phyloP scores from a whole-genome alignment of 2,888 invertebrate species.

The Seira musarum region DNA sequence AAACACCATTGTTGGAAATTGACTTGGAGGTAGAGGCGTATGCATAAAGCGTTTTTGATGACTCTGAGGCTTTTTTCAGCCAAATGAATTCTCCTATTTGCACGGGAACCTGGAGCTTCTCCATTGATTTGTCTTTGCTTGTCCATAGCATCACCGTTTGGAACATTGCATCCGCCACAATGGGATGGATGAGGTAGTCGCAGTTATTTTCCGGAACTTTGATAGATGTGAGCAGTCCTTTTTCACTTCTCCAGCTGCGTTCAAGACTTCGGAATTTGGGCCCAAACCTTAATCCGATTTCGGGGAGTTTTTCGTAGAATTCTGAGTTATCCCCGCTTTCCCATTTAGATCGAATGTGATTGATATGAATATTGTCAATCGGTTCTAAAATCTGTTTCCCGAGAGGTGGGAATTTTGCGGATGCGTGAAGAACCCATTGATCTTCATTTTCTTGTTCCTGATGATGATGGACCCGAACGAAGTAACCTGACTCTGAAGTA shows the following conservation, averaged over 20 bases:
- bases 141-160: conserved; percentile 25
- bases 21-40: no score
- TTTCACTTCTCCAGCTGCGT: conserved; percentile 8
- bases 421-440: not conserved
- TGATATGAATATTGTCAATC: conserved; percentile 6
- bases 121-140: not conserved
- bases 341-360: not conserved
- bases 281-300: conserved; percentile 46
- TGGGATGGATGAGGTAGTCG: conserved; percentile 47
- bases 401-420: not conserved
- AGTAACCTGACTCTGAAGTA: conserved; percentile 10
- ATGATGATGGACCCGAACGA: not conserved
- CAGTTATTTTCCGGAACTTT: conserved; percentile 3
- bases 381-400: not conserved
- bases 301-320: conserved; percentile 34
- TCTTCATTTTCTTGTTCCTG: not conserved
- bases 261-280: conserved; percentile 26
- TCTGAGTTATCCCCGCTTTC: not conserved
- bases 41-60: not conserved
- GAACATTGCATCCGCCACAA: conserved; percentile 41
- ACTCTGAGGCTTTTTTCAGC: not conserved
- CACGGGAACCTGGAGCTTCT: conserved; percentile 23
- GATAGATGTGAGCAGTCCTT: not conserved
- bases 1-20: no score
- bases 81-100: conserved; percentile 38